These are phyloP conservation scores for Ridgeia piscesae DNA, from an alignment of 1,140 invertebrate species.

Conservation along the genomic window DNA sequence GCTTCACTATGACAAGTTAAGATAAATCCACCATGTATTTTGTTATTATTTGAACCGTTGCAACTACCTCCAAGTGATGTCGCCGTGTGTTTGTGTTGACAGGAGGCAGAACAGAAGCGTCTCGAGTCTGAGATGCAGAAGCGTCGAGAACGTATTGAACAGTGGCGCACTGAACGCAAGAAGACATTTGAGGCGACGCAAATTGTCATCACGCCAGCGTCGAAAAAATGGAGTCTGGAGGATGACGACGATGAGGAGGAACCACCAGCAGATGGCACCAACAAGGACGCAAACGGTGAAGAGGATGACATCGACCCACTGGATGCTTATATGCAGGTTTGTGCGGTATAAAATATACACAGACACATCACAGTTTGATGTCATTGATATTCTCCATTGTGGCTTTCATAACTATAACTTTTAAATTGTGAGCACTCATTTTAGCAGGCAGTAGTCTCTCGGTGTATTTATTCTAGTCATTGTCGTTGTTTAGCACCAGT, in stretches of 20 bases:
- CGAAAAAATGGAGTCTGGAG: slow-evolving; percentile 79
- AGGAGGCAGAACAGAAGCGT: slow-evolving; percentile 69
- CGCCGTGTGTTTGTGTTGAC: slow-evolving; percentile 21
- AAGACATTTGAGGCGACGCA: slow-evolving; percentile 48
- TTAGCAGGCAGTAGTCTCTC: no score
- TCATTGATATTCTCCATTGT: background rate
- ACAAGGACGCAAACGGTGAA: slow-evolving; percentile 36
- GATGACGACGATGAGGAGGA: slow-evolving; percentile 58
- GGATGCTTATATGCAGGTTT: slow-evolving; percentile 91
- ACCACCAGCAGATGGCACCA: slow-evolving; percentile 33
- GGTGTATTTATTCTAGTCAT: no score
- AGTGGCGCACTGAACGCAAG: slow-evolving; percentile 86
- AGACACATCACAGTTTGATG: background rate
- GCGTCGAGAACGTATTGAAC: slow-evolving; percentile 86
- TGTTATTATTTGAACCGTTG: no score
- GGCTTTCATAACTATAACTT: no score
- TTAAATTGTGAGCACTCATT: no score
- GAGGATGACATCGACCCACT: slow-evolving; percentile 87
- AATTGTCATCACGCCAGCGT: slow-evolving; percentile 43
- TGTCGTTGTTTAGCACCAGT: no score
- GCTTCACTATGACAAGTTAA: no score
- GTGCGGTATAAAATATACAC: slow-evolving; percentile 40
- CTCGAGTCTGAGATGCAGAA: slow-evolving; percentile 96
- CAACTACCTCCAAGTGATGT: slow-evolving; percentile 2
- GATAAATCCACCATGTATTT: no score